Base-by-base conservation (phyloP, 2,888 invertebrate species). In the Tenthredo livida region DNA sequence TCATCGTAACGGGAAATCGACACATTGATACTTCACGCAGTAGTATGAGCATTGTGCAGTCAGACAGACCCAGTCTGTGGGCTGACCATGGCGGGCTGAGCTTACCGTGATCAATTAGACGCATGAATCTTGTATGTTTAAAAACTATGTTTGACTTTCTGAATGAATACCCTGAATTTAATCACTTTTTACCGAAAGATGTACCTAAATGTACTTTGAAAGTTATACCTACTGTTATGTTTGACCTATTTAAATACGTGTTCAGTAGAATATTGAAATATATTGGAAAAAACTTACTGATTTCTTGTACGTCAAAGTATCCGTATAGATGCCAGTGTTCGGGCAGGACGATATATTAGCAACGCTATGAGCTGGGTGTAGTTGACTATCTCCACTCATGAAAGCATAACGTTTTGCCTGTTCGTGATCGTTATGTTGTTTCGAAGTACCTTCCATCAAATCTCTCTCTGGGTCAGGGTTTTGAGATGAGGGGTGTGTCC, bases 281-380 rank as follows among this genome's bases (percentile, higher is more conserved):
- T 61, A 61, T 0, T 21, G 21, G 37, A 43, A 54, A 25, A 37
- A 58, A 84, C 88, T 86, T 86, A 89, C 89, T 84, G 89, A 88
- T 88, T 93, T 93, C 87, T 93, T 93, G 87, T 93, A 93, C 80
- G 93, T 93, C 87, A 93, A 87, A 75, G 93, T 93, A 85, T 93
- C 93, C 83, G 93, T 93, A 87, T 93, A 93, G 85, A 89, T 90
- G 78, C 90, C 91, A 84, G 92, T 90, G 87, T 92, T 93, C 85
- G 90, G 92, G 89, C 93, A 93, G 67, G 93, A 93, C 29, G 93
- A 93, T 90, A 93, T 92, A 88, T 88, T 92, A 85, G 92, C 90
- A 84, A 88, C 90, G 85, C 90, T 89, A 88, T 93, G 93, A 87
- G 89, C 90, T 85, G 90, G 87, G 89, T 92, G 92, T 88, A 93